Evolutionary conservation across 2,113 vertebrate genomes (phyloP).

Genomic region (Ictalurus punctatus): DNA sequence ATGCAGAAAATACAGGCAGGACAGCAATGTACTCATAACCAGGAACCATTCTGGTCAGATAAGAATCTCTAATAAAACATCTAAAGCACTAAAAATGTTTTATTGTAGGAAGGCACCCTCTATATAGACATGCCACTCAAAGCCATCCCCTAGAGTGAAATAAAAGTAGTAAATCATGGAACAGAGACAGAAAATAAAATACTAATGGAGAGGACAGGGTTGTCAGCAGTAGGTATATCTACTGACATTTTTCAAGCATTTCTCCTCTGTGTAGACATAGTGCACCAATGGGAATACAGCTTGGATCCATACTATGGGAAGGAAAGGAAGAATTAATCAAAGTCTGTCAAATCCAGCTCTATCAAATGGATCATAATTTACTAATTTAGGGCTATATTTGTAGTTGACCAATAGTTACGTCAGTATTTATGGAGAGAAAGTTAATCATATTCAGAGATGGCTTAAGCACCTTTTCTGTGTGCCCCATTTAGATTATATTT

Average conservation of each 20-base stretch:
- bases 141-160: background rate
- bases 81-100: background rate
- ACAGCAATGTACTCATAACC: background rate
- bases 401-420: background rate
- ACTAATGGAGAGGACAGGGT: background rate
- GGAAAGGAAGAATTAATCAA: background rate
- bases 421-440: background rate
- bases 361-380: background rate
- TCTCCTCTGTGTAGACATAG: background rate
- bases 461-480: background rate
- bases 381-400: background rate
- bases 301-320: background rate
- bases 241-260: background rate
- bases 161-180: background rate
- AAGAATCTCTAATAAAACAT: background rate
- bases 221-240: background rate
- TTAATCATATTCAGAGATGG: background rate
- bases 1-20: background rate
- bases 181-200: background rate
- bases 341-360: background rate
- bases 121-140: background rate
- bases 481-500: too few species aligned
- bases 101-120: background rate
- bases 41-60: background rate
- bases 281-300: background rate